These are phyloP conservation scores for Metacarcinus magister DNA, from an alignment of 2,888 invertebrate genomes.

Conservation along the genomic window DNA sequence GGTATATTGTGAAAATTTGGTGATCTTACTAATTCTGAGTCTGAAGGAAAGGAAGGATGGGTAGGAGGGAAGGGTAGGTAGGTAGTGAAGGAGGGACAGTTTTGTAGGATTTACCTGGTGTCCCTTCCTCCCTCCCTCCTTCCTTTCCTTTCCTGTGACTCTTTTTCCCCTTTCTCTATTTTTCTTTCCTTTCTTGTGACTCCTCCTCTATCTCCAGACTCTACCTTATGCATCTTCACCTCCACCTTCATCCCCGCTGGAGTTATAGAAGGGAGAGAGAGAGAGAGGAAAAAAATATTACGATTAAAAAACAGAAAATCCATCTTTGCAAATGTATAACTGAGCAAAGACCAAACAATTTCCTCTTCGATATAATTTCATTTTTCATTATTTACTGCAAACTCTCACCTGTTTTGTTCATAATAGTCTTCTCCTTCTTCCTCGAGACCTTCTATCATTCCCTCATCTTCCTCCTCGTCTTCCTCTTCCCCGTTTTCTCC, in stretches of 20 bases:
- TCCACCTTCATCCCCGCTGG: background rate
- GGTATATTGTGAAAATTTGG: background rate
- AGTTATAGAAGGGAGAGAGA: background rate
- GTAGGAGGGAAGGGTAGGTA: too few relatives aligned
- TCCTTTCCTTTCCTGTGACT: background rate
- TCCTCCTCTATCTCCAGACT: background rate
- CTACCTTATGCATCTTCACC: background rate
- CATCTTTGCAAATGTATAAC: background rate
- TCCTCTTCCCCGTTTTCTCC: background rate
- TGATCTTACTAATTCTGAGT: background rate
- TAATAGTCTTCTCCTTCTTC: conserved; percentile 5
- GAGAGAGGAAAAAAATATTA: background rate
- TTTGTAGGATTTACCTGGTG: background rate
- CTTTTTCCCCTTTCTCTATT: background rate
- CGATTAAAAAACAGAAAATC: background rate
- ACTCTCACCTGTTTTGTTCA: background rate
- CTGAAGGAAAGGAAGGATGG: background rate
- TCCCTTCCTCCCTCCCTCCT: background rate
- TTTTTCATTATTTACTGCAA: background rate
- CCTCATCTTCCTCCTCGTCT: background rate
- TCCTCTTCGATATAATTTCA: background rate
- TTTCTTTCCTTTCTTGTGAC: background rate
- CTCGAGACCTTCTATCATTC: background rate
- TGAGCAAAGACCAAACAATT: background rate
- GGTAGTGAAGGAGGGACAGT: background rate